A percentile compares a stretch with the other conserved stretches of the same genome.
Conservation (phyloP, 2,113 vertebrate genomes). For the Natator depressus region DNA sequence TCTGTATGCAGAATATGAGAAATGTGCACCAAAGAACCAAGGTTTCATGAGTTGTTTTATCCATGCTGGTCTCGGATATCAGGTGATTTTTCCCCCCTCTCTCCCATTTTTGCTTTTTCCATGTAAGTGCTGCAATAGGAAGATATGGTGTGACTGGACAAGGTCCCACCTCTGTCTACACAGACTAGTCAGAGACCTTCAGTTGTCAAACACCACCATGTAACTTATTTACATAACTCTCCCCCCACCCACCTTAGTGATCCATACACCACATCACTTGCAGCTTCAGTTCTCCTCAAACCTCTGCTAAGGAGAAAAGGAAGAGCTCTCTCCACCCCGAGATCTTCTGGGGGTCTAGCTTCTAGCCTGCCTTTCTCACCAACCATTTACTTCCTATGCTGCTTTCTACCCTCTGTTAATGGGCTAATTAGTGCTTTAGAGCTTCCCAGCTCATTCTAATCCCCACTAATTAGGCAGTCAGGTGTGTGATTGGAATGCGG, state of each 20-base stretch:
- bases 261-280: neutral
- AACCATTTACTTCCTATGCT: neutral
- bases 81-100: neutral
- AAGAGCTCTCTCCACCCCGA: neutral
- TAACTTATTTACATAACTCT: neutral
- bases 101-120: neutral
- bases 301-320: neutral
- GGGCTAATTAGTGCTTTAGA: neutral
- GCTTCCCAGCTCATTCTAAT: neutral
- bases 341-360: neutral
- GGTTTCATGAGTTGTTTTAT: neutral
- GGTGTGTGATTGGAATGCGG: neutral
- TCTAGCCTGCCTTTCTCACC: neutral
- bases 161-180: neutral
- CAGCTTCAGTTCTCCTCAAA: neutral
- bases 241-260: neutral
- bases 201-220: neutral
- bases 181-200: neutral
- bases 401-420: neutral
- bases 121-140: neutral
- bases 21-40: neutral
- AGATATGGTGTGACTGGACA: neutral
- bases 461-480: neutral
- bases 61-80: neutral
- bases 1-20: slow-evolving; percentile 15